Conservation (phyloP, 2,113 vertebrate genomes). For the Chrysemys picta region DNA sequence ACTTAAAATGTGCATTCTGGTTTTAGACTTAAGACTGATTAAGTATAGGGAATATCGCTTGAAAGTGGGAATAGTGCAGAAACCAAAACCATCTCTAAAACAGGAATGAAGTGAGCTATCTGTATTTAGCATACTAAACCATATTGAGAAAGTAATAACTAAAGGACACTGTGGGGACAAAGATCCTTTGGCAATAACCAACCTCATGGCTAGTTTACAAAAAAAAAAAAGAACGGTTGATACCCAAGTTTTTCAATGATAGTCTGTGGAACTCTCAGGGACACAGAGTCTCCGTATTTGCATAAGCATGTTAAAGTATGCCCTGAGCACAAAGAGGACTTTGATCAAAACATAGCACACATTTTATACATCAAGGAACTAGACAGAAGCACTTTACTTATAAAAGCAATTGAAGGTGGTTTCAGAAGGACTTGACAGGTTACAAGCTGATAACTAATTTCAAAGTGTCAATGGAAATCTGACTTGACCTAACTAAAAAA, state of each 20-base stretch:
- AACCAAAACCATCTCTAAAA: background rate
- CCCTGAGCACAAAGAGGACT: background rate
- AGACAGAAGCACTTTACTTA: background rate
- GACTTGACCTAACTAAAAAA: background rate
- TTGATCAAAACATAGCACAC: rapidly evolving
- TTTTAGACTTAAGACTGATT: background rate
- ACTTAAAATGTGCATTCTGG: background rate
- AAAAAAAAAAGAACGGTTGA: background rate
- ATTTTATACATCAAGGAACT: background rate
- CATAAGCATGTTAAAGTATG: background rate
- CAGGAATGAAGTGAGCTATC: background rate
- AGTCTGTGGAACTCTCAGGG: background rate
- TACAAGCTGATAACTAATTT: background rate
- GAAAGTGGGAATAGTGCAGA: background rate
- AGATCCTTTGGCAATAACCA: background rate
- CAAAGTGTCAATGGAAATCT: background rate
- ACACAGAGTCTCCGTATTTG: background rate
- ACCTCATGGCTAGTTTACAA: background rate
- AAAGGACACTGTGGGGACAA: background rate
- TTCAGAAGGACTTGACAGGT: constrained; percentile 9
- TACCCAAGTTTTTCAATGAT: background rate
- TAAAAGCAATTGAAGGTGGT: background rate
- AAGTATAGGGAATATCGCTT: too few species aligned
- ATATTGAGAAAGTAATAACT: background rate
- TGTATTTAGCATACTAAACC: background rate